Evolutionary conservation across 2,888 invertebrate species (phyloP).

Genomic region (Watsonalla binaria): DNA sequence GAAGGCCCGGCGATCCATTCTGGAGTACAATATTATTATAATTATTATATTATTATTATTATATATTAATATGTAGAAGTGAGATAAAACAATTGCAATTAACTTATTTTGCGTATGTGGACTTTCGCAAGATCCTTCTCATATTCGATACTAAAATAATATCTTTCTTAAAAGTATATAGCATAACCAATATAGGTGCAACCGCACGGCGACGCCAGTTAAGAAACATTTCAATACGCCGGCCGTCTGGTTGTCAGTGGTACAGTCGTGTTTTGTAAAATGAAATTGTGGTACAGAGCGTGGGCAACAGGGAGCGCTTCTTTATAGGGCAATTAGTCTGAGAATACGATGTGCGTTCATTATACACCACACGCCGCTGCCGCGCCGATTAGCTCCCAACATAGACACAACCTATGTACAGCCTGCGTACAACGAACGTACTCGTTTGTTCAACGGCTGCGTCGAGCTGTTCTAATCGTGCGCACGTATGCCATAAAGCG

Average conservation of each 20-base stretch:
- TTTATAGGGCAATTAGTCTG: constrained; percentile 59
- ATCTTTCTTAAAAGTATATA: too few species aligned
- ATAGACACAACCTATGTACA: neutral
- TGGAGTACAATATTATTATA: too few species aligned
- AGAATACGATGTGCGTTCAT: constrained; percentile 53
- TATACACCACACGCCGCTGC: constrained; percentile 35
- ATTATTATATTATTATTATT: too few species aligned
- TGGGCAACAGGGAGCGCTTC: constrained; percentile 33
- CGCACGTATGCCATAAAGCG: constrained; percentile 22
- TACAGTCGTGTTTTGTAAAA: constrained; percentile 31
- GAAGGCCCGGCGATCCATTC: too few species aligned
- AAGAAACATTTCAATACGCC: constrained; percentile 15
- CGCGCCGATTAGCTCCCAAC: constrained; percentile 36
- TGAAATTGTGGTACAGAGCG: constrained; percentile 38
- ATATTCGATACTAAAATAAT: too few species aligned
- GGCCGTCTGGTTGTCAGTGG: constrained; percentile 12
- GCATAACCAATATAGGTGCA: too few species aligned
- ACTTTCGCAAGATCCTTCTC: too few species aligned
- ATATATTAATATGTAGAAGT: too few species aligned
- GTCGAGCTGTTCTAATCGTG: constrained; percentile 13
- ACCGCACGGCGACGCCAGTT: constrained; percentile 7
- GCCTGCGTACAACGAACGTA: neutral
- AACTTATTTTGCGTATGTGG: too few species aligned
- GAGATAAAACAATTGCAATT: too few species aligned
- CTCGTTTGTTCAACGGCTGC: constrained; percentile 14